Percentiles rank a stretch among this genome's conserved stretches.
Evolutionary conservation across 2,888 invertebrate species (phyloP).

Genomic region (Hypena proboscidalis): DNA sequence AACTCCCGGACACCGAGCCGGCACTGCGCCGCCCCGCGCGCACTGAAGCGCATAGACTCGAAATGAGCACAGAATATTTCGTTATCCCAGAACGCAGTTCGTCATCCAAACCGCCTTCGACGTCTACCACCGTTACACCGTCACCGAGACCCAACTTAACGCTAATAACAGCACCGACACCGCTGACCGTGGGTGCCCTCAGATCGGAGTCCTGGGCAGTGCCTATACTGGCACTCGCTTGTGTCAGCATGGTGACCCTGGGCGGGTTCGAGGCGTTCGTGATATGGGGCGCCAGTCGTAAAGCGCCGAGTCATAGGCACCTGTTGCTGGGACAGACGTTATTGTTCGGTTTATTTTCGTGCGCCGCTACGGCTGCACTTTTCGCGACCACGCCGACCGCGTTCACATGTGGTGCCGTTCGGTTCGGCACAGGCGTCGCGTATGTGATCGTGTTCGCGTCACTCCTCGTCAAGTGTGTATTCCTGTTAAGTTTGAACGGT

Average conservation of each 20-base stretch:
- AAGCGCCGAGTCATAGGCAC: slow-evolving; percentile 93
- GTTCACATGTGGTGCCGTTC: slow-evolving; percentile 92
- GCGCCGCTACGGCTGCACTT: slow-evolving; percentile 92
- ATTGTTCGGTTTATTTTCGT: slow-evolving; percentile 92
- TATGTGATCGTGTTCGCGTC: slow-evolving; percentile 96
- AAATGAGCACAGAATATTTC: slow-evolving; percentile 95
- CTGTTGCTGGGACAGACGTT: slow-evolving; percentile 95
- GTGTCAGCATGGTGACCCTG: slow-evolving; percentile 93
- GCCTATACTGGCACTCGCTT: slow-evolving; percentile 93
- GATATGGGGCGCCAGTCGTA: slow-evolving; percentile 91
- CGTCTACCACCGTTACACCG: slow-evolving; percentile 56
- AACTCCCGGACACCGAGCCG: slow-evolving; percentile 54
- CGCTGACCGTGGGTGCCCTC: slow-evolving; percentile 69
- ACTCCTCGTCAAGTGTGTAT: slow-evolving; percentile 96
- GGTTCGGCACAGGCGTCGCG: slow-evolving; percentile 93
- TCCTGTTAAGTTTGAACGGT: slow-evolving; percentile 95
- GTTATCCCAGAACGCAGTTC: slow-evolving; percentile 87
- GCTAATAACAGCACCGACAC: slow-evolving; percentile 49
- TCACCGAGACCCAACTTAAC: slow-evolving; percentile 60
- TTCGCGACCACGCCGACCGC: slow-evolving; percentile 92
- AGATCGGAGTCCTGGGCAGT: slow-evolving; percentile 95
- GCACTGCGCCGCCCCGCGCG: slow-evolving; percentile 69
- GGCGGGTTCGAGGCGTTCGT: slow-evolving; percentile 96
- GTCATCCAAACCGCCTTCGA: slow-evolving; percentile 63
- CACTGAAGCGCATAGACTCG: slow-evolving; percentile 85